phyloP scores from a whole-genome alignment of 2,888 invertebrate genomes.

The Epirrhoe alternata region DNA sequence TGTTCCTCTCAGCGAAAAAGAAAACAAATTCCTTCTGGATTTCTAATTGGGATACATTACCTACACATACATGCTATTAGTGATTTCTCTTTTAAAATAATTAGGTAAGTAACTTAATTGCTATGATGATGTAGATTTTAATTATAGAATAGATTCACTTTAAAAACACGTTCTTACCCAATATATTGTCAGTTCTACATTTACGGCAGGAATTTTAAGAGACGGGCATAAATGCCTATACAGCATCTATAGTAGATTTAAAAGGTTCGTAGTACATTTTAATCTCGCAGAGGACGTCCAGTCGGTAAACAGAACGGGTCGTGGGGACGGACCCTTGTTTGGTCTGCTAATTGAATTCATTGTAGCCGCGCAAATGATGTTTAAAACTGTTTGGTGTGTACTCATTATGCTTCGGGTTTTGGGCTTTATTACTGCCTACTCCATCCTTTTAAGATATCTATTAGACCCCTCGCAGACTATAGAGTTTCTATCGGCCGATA shows the following conservation, averaged over 20 bases:
- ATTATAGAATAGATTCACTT: too few species aligned
- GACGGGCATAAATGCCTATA: background rate
- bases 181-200: too few species aligned
- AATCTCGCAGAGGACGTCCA: conserved; percentile 47
- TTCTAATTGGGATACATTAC: too few species aligned
- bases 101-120: too few species aligned
- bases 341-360: conserved; percentile 80
- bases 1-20: too few species aligned
- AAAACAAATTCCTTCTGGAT: too few species aligned
- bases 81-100: too few species aligned
- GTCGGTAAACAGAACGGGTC: conserved; percentile 65
- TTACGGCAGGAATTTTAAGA: background rate
- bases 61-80: too few species aligned
- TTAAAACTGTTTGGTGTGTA: conserved; percentile 63
- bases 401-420: conserved; percentile 52
- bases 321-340: conserved; percentile 70
- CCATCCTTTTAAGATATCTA: too few species aligned
- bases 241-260: conserved; percentile 20
- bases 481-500: too few species aligned
- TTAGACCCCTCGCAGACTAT: too few species aligned
- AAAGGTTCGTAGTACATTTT: conserved; percentile 45
- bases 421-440: conserved; percentile 5
- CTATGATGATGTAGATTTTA: too few species aligned
- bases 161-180: background rate
- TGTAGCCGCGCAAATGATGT: conserved; percentile 76